Evolutionary conservation across 2,888 invertebrate species (phyloP).

Genomic region (Melanostoma scalare): DNA sequence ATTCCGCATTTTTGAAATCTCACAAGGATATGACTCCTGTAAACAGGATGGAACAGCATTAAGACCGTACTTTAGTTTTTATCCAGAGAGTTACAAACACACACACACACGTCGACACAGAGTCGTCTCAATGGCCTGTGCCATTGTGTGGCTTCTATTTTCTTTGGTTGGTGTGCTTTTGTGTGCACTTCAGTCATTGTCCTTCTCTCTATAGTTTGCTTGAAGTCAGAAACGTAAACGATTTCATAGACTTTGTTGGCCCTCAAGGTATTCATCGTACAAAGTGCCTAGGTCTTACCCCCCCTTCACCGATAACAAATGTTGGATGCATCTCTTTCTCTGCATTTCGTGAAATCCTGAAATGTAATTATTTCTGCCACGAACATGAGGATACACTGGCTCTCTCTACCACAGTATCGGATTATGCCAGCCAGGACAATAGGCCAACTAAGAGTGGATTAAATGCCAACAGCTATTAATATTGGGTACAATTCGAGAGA

Average conservation of each 20-base stretch:
- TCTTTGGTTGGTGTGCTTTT: conserved; percentile 1
- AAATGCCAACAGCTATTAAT: conserved; percentile 64
- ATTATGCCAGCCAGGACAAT: conserved; percentile 47
- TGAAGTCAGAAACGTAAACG: conserved; percentile 30
- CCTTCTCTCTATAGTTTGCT: conserved; percentile 26
- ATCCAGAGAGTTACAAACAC: conserved; percentile 12
- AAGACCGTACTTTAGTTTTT: conserved; percentile 8
- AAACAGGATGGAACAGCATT: conserved; percentile 40
- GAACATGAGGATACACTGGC: conserved; percentile 15
- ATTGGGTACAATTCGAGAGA: conserved; percentile 37
- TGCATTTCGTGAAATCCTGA: conserved; percentile 26
- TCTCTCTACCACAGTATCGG: conserved; percentile 7
- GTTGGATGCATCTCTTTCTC: conserved; percentile 25
- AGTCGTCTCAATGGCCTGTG: not conserved
- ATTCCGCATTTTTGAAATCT: conserved; percentile 25
- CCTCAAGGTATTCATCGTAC: conserved; percentile 28
- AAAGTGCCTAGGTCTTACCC: not conserved
- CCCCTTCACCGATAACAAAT: not conserved
- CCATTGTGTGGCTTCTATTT: conserved; percentile 14
- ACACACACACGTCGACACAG: not conserved
- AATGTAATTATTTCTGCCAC: conserved; percentile 57
- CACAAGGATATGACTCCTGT: conserved; percentile 52
- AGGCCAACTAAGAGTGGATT: conserved; percentile 59
- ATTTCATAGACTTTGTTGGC: conserved; percentile 25
- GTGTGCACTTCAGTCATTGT: conserved; percentile 36